Conservation (phyloP, 2,797 vertebrate species). For the Lepidocolaptes lacrymiger region DNA sequence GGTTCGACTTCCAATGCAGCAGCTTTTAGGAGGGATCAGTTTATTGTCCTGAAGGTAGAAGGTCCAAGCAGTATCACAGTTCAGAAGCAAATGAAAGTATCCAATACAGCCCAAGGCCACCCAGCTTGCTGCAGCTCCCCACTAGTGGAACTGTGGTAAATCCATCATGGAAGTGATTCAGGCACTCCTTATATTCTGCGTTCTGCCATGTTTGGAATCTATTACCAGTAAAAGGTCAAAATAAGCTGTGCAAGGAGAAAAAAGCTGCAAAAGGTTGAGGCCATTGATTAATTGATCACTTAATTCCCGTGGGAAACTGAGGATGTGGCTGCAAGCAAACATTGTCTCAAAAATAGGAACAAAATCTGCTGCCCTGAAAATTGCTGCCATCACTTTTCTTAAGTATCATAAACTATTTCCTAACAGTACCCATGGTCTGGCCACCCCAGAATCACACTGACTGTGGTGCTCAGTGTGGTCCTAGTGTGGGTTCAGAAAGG, state of each 20-base stretch:
- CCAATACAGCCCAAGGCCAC: background rate
- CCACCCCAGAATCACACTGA: background rate
- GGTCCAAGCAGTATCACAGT: background rate
- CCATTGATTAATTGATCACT: background rate
- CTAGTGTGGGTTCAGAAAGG: background rate
- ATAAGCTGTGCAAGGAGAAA: background rate
- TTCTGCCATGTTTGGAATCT: background rate
- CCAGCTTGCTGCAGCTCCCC: background rate
- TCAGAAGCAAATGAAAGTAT: background rate
- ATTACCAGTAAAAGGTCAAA: background rate
- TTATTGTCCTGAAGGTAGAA: background rate
- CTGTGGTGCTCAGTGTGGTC: background rate
- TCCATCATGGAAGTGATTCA: background rate
- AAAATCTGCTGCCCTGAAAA: background rate
- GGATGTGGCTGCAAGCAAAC: background rate
- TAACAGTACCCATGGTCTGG: background rate
- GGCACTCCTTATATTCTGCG: background rate
- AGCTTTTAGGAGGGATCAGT: background rate
- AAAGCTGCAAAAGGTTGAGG: background rate
- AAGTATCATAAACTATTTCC: background rate
- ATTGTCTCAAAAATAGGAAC: background rate
- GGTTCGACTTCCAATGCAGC: background rate
- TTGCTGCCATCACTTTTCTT: background rate
- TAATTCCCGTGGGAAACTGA: background rate
- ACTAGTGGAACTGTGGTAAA: background rate